These are phyloP conservation scores for Scalopus aquaticus DNA, from an alignment of 2,113 vertebrate genomes.

Conservation along the genomic window DNA sequence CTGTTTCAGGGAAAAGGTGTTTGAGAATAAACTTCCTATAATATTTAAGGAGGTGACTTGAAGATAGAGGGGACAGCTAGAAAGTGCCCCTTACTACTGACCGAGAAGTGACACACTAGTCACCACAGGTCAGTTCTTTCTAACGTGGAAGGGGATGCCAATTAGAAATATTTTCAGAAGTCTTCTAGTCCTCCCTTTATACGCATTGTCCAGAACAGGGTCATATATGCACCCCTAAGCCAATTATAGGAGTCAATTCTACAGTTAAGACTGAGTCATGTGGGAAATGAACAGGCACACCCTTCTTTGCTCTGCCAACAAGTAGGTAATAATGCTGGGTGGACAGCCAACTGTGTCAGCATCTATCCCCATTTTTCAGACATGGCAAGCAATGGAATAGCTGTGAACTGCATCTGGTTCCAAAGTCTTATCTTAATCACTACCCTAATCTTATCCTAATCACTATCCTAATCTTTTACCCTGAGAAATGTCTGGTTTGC, in stretches of 20 bases:
- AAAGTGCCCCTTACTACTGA: neutral
- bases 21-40: neutral
- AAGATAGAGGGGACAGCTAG: neutral
- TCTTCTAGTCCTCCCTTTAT: neutral
- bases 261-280: neutral
- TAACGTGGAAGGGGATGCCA: neutral
- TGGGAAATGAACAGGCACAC: neutral
- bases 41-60: neutral
- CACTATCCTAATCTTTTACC: neutral
- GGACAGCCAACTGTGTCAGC: neutral
- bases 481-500: neutral
- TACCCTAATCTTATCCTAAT: neutral
- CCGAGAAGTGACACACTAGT: neutral
- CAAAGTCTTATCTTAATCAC: neutral
- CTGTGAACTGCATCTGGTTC: neutral
- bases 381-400: neutral
- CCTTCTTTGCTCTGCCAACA: neutral
- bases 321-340: neutral
- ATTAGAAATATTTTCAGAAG: constrained; percentile 11
- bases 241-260: neutral
- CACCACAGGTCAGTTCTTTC: neutral
- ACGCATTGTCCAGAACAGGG: neutral
- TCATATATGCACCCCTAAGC: neutral
- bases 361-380: neutral
- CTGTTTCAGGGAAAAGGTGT: neutral